phyloP scores from a whole-genome alignment of 2,113 vertebrate species.

The Mionectes macconnelli region DNA sequence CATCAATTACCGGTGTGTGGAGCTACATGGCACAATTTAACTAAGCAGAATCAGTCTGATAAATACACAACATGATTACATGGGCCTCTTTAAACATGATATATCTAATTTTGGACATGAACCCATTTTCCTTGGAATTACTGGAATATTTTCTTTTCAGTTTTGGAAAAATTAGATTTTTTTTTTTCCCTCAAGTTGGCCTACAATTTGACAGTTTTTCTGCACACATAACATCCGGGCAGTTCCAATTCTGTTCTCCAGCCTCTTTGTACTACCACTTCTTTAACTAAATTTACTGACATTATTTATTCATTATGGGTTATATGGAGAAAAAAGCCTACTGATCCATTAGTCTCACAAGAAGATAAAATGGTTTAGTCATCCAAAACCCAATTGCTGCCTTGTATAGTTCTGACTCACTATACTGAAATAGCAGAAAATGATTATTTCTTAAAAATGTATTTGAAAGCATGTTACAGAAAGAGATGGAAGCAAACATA shows the following conservation, averaged over 20 bases:
- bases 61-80: accelerated
- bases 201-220: not conserved
- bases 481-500: not conserved
- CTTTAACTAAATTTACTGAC: not conserved
- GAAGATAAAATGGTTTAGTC: not conserved
- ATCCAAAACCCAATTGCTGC: not conserved
- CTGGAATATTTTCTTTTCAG: not conserved
- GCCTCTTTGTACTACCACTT: not conserved
- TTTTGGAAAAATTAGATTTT: not conserved
- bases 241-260: not conserved
- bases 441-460: not conserved
- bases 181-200: not conserved
- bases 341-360: not conserved
- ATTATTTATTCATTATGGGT: not conserved
- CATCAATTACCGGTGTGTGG: not conserved
- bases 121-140: not conserved
- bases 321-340: not conserved
- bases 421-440: not conserved
- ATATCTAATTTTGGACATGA: not conserved
- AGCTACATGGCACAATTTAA: not conserved
- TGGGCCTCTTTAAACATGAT: not conserved
- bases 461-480: not conserved
- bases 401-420: not conserved
- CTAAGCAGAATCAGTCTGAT: not conserved
- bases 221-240: accelerated